Percentiles rank a stretch among this genome's conserved stretches.
These are phyloP conservation scores for Sycophila texana DNA, from an alignment of 2,888 invertebrate genomes.

Conservation along the genomic window DNA sequence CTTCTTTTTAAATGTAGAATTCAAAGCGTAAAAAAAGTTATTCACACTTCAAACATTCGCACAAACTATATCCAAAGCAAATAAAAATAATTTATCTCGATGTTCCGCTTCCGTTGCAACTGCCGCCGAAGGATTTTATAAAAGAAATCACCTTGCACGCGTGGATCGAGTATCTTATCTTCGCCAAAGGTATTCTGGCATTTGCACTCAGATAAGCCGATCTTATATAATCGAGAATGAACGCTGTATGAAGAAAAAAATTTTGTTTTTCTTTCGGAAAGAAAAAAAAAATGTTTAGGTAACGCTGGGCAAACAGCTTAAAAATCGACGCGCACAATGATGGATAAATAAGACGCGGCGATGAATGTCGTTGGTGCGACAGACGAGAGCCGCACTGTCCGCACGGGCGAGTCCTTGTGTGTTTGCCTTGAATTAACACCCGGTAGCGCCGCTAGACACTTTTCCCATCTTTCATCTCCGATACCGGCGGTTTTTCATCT, in stretches of 20 bases:
- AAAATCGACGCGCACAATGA: neutral
- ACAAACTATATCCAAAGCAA: no score
- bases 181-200: neutral
- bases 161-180: neutral
- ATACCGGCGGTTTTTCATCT: neutral
- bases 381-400: neutral
- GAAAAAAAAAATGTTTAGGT: no score
- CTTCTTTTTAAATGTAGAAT: no score
- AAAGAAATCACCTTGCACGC: neutral
- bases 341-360: slow-evolving; percentile 2
- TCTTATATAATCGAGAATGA: no score
- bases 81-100: no score
- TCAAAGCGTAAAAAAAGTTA: no score
- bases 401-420: slow-evolving; percentile 1
- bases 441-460: slow-evolving; percentile 29
- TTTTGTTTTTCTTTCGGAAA: no score
- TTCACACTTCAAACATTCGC: no score
- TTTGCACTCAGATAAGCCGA: neutral
- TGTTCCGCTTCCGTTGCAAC: no score
- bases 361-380: neutral
- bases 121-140: neutral
- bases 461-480: slow-evolving; percentile 6
- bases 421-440: slow-evolving; percentile 47
- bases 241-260: no score
- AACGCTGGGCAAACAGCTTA: no score